Base-by-base conservation (phyloP, 2,888 invertebrate species). In the Germaria angustata region DNA sequence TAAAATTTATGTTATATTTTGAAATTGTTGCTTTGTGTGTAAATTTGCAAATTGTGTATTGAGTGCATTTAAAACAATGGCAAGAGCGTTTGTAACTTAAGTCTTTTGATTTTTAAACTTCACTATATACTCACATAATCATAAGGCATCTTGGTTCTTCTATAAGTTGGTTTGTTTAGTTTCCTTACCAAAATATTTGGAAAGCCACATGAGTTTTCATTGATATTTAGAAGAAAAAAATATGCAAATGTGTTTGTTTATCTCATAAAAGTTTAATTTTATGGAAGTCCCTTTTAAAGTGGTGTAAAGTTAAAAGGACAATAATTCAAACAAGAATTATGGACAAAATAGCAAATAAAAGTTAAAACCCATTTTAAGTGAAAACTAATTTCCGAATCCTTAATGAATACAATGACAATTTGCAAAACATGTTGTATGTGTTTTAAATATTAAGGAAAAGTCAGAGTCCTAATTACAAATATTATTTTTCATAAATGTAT, bases 1-100 rank as follows among this genome's bases (percentile, higher is more conserved):
- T 82, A 82, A 82, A 82, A 82, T 82, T 79, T 82, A 82, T 82
- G 79, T 82, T 71, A 79, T 75, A 53, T 79, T 79, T 75, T 76
- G 46, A 76, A 75, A 66, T 49, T 66, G 51, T 49, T 49, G 77
- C 7, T 69, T 57, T 36, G 22, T 17, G 17, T 28, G 53, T 55
- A 20, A 28, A 53, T 53, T 75, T 75, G 55, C 39, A 66, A 79
- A 76, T 82, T 79, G 78, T 79, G 78, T 49, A 20, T 68, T 76
- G 36, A 39, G 6, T 15, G 22, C 3, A 55, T 36, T 32, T 13
- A 24, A 39, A 22, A 61, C 44, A 32, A 9, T 20, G 8, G 36
- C 9, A 53, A 32, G 13, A 55, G 46, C 13, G 69, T 51, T 82
- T 78, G 57, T 81, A 20, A 49, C 68, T 72, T 69, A 65, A 69